Percentiles rank a stretch among this genome's conserved stretches.
These are phyloP conservation scores for Nebria salina DNA, from an alignment of 2,888 invertebrate species.

Conservation along the genomic window DNA sequence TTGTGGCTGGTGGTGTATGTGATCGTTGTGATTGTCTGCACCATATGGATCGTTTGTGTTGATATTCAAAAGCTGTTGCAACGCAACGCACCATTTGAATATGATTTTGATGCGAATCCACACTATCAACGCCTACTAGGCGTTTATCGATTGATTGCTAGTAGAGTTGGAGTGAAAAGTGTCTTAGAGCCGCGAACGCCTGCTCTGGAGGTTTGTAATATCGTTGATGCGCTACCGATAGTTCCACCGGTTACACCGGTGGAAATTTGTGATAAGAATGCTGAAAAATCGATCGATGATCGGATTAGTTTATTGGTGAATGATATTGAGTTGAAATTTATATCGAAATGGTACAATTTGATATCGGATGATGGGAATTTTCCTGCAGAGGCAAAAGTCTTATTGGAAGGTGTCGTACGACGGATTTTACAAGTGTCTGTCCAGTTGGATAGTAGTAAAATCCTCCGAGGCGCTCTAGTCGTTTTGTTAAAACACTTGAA, in stretches of 20 bases:
- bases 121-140: neutral
- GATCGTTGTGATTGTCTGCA: constrained; percentile 61
- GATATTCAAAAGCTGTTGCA: constrained; percentile 66
- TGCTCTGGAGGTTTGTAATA: neutral
- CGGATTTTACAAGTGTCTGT: constrained; percentile 59
- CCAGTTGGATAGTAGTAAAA: constrained; percentile 60
- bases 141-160: too few relatives aligned
- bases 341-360: constrained; percentile 64
- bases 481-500: constrained; percentile 71
- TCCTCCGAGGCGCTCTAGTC: constrained; percentile 63
- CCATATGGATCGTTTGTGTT: constrained; percentile 65
- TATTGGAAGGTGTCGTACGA: constrained; percentile 61
- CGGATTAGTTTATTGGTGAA: constrained; percentile 57
- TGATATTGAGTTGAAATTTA: constrained; percentile 63
- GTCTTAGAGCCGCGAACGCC: neutral
- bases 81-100: constrained; percentile 66
- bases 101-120: constrained; percentile 54
- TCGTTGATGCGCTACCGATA: constrained; percentile 12
- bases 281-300: constrained; percentile 50
- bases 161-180: neutral
- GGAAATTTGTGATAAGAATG: neutral
- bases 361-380: constrained; percentile 64
- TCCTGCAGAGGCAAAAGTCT: constrained; percentile 59
- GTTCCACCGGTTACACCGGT: neutral
- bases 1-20: constrained; percentile 64